Conservation (phyloP, 2,888 invertebrate genomes). For the Mythimna vitellina region DNA sequence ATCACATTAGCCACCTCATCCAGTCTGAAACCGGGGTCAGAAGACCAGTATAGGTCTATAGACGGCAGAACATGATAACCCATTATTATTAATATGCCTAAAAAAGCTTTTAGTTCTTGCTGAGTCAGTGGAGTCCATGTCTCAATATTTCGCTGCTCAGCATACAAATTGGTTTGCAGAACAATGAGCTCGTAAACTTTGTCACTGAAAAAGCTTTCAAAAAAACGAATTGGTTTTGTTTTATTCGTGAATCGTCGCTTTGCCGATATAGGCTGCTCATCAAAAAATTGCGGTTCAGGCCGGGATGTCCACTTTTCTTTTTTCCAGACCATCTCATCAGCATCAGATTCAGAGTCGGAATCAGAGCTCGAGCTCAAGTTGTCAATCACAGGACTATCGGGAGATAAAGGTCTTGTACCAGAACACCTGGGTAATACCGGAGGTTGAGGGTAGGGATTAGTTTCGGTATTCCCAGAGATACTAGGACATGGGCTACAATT, state of each 20-base stretch:
- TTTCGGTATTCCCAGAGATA: constrained; percentile 24
- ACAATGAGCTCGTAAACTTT: constrained; percentile 29
- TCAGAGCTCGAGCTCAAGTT: constrained; percentile 29
- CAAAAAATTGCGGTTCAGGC: constrained; percentile 30
- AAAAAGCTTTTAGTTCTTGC: constrained; percentile 36
- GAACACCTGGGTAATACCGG: constrained; percentile 30
- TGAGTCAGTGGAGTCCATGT: constrained; percentile 26
- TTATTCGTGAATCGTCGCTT: constrained; percentile 33
- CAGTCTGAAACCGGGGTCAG: constrained; percentile 50
- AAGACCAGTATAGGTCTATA: constrained; percentile 49
- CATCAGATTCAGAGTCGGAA: constrained; percentile 31
- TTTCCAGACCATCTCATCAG: constrained; percentile 26
- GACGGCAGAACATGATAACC: constrained; percentile 43
- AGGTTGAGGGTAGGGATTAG: constrained; percentile 34
- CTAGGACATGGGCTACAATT: constrained; percentile 32
- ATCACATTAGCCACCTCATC: constrained; percentile 38
- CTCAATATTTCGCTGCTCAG: constrained; percentile 26
- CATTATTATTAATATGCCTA: constrained; percentile 50
- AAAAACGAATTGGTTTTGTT: constrained; percentile 33
- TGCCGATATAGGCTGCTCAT: constrained; percentile 27
- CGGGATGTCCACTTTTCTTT: constrained; percentile 29
- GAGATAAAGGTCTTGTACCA: constrained; percentile 35
- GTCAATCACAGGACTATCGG: constrained; percentile 31
- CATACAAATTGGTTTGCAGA: constrained; percentile 37
- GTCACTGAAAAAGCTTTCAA: constrained; percentile 34